Base-by-base conservation (phyloP, 2,888 invertebrate species). In the Dilophus febrilis region DNA sequence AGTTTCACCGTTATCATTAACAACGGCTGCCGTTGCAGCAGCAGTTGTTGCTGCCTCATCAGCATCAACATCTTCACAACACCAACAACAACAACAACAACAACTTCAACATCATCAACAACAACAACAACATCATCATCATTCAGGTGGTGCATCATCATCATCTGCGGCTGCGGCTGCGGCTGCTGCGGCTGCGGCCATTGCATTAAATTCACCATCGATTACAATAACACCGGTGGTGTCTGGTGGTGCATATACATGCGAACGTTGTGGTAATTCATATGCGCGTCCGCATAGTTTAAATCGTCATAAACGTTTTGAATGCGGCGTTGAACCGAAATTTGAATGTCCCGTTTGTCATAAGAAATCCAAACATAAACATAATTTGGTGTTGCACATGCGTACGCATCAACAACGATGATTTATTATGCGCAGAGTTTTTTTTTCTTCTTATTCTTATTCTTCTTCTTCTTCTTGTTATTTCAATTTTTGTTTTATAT, bases 311-410 rank as follows among this genome's bases (percentile, higher is more conserved):
- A 64, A 70, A 42, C 64, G 67, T 42, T 71, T 71, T 52, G 72
- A 73, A 50, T 72, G 73, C 48, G 71, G 71, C 38, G 63, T 66
- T 40, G 72, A 70, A 47, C 74, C 74, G 2, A 68, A 68, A 50
- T 72, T 73, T 53, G 68, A 71, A 46, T 74, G 74, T 47, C 66
- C 66, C 31, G 64, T 71, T 49, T 74, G 74, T 54, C 68, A 70
- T 51, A 71, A 71, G 55, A 70, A 67, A 51, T 73, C 63, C 35
- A 63, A 63, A 52, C 63, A 63, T 52, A 63, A 63, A 58, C 61
- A 61, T 49, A 63, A 62, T 53, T 56, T 63, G 48, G 63, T 63
- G 49, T 52, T 63, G 52, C 63, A 63, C 47, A 63, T 63, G 63
- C 61, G 63, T 50, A 63, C 63, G 41, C 63, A 63, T 51, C 63